Base-by-base conservation (phyloP, 1,140 invertebrate species). In the Sitophilus oryzae region DNA sequence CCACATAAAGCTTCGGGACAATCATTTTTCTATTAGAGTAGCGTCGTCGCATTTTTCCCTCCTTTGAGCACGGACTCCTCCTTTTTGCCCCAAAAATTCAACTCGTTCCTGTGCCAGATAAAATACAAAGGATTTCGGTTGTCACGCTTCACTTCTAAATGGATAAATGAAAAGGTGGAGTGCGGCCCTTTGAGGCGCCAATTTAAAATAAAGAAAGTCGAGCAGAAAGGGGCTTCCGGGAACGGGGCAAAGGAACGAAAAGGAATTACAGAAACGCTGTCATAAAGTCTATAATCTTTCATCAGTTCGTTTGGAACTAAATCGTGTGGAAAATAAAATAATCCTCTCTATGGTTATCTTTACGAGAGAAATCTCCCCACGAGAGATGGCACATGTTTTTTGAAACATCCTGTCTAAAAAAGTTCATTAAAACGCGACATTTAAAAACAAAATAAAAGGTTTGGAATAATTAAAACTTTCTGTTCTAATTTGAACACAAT, bases 111-210 rank as follows among this genome's bases (percentile, higher is more conserved):
- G 40, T 42, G 18, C 18, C 40, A 42, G 40, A 42, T 42, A 42
- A 42, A 42, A 42, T 42, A 42, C 40, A 42, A 42, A 42, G 40
- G 40, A 42, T 42, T 38, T 38, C 11, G 36, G 36, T 38, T 42
- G 40, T 42, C 40, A 42, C 40, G 40, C 40, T 42, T 21, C 40
- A n/a, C 1, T 42, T 18, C 15, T 19, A 42, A 21, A 21, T 19
- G 40, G 40, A 15, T 42, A 42, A 42, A 42, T 21, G 19, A 42
- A 42, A 41, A 42, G 20, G 40, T 42, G 10, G 18, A 42, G 19
- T 18, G 21, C 10, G 15, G 15, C 21, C 19, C 19, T 42, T 42
- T 42, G 40, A 19, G 19, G 16, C 11, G 21, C 19, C 40, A 42
- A 42, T 42, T 19, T 42, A 42, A 19, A 42, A 15, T 18, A 42